Evolutionary conservation across 2,888 invertebrate genomes (phyloP).

Genomic region (Palloptera scutellata): DNA sequence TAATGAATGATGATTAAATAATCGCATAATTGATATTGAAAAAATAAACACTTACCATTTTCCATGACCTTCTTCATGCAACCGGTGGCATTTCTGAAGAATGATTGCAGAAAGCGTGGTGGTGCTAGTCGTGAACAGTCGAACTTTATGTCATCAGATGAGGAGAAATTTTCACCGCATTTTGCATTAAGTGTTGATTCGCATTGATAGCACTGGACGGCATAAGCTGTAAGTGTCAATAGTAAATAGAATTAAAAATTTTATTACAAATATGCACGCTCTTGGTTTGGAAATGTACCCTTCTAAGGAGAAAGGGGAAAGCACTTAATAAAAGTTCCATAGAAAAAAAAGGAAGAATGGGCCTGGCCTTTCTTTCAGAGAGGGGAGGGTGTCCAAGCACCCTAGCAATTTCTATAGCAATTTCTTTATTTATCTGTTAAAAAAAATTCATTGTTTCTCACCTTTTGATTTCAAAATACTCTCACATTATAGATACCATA

Average conservation of each 20-base stretch:
- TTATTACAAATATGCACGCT: too few relatives aligned
- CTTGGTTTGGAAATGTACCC: too few relatives aligned
- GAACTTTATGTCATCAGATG: constrained; percentile 46
- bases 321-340: too few relatives aligned
- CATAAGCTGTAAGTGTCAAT: constrained; percentile 48
- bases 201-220: constrained; percentile 60
- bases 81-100: constrained; percentile 58
- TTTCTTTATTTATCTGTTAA: too few relatives aligned
- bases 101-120: constrained; percentile 52
- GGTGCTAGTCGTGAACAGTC: constrained; percentile 53
- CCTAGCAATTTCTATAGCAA: too few relatives aligned
- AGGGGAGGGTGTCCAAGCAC: too few relatives aligned
- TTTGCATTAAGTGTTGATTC: constrained; percentile 53
- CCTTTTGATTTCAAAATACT: too few relatives aligned
- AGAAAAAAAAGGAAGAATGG: too few relatives aligned
- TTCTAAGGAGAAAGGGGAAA: too few relatives aligned
- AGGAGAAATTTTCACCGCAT: constrained; percentile 57
- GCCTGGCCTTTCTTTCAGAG: too few relatives aligned
- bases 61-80: constrained; percentile 59
- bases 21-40: background rate
- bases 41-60: constrained; percentile 50
- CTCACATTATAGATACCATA: too few relatives aligned
- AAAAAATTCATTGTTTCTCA: too few relatives aligned
- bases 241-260: background rate
- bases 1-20: background rate